Base-by-base conservation (phyloP, 1,140 invertebrate species). In the fruit fly (Drosophila melanogaster) region DNA sequence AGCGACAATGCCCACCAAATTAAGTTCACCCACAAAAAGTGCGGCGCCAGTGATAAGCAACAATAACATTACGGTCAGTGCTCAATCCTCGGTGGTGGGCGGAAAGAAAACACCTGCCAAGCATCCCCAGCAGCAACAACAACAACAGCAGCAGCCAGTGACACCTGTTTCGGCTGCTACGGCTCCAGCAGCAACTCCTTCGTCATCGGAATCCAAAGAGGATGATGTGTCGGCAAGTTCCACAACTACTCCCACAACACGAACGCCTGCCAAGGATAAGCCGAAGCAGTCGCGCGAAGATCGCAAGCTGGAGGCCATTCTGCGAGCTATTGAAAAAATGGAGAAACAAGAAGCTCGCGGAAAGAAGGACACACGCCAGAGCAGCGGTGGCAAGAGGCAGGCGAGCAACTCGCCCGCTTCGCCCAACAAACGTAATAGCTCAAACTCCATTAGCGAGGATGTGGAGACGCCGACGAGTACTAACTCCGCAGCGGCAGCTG, bases 291-390 rank as follows among this genome's bases (percentile, higher is more conserved):
- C 96, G 3, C 93, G 97, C 4, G 98, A 99, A 92, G 98, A 99
- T 86, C 94, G 97, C n/a, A 99, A 99, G 93, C 95, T 99, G 94
- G 97, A 98, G 87, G 97, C 97, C 0, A 98, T 98, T 72, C 96
- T 99, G 95, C 97, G 98, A 89, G 97, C 97, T 0, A 98, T 99
- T 92, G 96, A 96, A 77, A 93, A 96, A 33, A 94, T 97, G 93
- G 96, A 97, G 77, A 96, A 96, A 76, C 95, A 95, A 14, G 94
- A 96, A 81, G 95, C 96, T 54, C 92, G 95, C 7, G 72, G 72
- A n/a, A 96, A 96, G 79, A 95, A 96, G 81, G 55, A 62, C 19
- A 66, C 41, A 35, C 58, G 79, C n/a, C 78, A 77, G 24, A 72
- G 14, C 47, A 77, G 30, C 8, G 58, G 54, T 10, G 64, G 22